A percentile compares a stretch with the other conserved stretches of the same genome.
phyloP scores from a whole-genome alignment of 1,140 invertebrate genomes.

The Metopolophium dirhodum region DNA sequence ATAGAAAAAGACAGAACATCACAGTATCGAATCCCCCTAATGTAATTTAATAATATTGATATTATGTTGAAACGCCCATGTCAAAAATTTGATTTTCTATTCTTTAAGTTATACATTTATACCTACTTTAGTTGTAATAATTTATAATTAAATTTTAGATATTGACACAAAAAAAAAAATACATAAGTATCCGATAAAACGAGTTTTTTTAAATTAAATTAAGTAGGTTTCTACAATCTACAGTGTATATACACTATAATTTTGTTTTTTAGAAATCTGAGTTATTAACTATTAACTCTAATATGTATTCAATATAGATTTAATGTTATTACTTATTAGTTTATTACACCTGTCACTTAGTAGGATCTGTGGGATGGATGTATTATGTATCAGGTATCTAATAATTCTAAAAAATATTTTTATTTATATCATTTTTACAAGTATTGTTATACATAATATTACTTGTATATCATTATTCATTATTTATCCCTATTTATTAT shows the following conservation, averaged over 20 bases:
- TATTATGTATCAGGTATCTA: neutral
- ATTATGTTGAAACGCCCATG: neutral
- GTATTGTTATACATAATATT: no score
- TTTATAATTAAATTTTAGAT: neutral
- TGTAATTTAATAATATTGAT: neutral
- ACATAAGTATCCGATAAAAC: neutral
- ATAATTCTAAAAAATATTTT: neutral
- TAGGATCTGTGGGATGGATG: neutral
- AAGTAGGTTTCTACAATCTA: neutral
- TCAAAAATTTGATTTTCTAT: neutral
- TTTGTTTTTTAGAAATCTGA: conserved; percentile 6
- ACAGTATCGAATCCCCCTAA: neutral
- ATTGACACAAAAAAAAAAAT: neutral
- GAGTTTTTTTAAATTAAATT: conserved; percentile 1
- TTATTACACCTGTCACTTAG: neutral
- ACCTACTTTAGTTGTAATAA: neutral
- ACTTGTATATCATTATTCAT: no score
- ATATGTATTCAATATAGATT: conserved; percentile 4
- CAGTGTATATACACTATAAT: neutral
- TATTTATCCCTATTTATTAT: no score
- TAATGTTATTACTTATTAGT: neutral
- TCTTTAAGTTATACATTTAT: neutral
- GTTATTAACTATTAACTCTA: neutral
- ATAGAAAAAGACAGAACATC: no score
- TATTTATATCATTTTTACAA: no score